phyloP scores from a whole-genome alignment of 2,113 vertebrate species.

The Taurulus bubalis region DNA sequence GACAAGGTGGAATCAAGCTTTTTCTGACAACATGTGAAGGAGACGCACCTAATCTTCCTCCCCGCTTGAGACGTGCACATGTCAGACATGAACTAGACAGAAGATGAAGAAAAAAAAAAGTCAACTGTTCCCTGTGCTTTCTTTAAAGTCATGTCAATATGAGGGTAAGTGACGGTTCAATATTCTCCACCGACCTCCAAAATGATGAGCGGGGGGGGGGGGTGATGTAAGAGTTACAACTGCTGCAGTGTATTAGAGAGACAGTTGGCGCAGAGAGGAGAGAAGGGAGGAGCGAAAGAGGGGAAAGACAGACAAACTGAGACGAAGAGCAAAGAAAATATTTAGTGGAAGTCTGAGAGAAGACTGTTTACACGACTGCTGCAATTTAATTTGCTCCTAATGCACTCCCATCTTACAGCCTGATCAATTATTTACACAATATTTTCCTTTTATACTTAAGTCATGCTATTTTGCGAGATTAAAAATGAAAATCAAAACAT shows the following conservation, averaged over 20 bases:
- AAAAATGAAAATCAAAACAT: conserved; percentile 35
- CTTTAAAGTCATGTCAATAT: conserved; percentile 67
- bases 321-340: conserved; percentile 48
- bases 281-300: conserved; percentile 37
- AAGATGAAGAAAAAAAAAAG: conserved; percentile 34
- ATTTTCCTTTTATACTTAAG: conserved; percentile 52
- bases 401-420: conserved; percentile 45
- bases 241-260: conserved; percentile 70
- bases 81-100: conserved; percentile 29
- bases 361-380: conserved; percentile 56
- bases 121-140: conserved; percentile 52
- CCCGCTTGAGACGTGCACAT: conserved; percentile 8
- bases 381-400: conserved; percentile 55
- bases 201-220: conserved; percentile 59
- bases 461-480: conserved; percentile 38
- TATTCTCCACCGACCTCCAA: conserved; percentile 70
- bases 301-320: conserved; percentile 50
- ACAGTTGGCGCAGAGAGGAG: conserved; percentile 55
- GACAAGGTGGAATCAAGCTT: conserved; percentile 70
- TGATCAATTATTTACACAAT: conserved; percentile 71
- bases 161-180: conserved; percentile 76
- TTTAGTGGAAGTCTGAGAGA: conserved; percentile 18
- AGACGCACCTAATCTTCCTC: conserved; percentile 10
- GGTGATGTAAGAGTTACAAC: conserved; percentile 77
- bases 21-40: conserved; percentile 32